Evolutionary conservation across 1,140 invertebrate species (phyloP).

Genomic region (Zaprionus vittiger): DNA sequence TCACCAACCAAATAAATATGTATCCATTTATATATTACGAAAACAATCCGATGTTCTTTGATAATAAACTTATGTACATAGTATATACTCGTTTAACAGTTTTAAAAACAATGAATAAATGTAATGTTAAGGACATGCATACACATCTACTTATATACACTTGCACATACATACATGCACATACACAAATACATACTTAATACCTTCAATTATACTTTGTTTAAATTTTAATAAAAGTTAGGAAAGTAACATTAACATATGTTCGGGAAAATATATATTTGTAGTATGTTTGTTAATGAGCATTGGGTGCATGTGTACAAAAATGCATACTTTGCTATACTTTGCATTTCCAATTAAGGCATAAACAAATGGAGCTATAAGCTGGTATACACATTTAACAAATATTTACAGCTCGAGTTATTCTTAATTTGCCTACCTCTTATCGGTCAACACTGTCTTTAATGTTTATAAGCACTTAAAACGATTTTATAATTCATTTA

Average conservation of each 20-base stretch:
- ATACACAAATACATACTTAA: background rate
- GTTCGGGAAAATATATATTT: background rate
- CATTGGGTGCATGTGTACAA: conserved; percentile 1
- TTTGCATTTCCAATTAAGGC: conserved; percentile 1
- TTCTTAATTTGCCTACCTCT: background rate
- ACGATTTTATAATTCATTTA: conserved; percentile 57
- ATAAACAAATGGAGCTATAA: background rate
- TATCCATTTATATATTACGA: too few relatives aligned
- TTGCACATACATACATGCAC: background rate
- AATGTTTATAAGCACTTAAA: conserved; percentile 32
- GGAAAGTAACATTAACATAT: background rate
- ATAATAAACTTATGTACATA: background rate
- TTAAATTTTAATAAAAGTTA: background rate
- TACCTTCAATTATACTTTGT: background rate
- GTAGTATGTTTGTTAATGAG: background rate
- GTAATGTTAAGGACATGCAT: background rate
- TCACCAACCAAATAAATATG: too few relatives aligned
- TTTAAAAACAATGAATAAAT: background rate
- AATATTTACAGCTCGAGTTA: background rate
- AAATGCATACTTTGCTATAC: background rate
- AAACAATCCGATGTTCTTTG: background rate
- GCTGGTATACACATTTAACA: background rate
- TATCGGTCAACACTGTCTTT: conserved; percentile 16
- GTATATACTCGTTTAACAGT: too few relatives aligned
- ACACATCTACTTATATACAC: background rate